Percentiles rank a stretch among this genome's conserved stretches.
These are phyloP conservation scores for Eidolon helvum DNA, from an alignment of 2,113 vertebrate genomes.

Conservation along the genomic window DNA sequence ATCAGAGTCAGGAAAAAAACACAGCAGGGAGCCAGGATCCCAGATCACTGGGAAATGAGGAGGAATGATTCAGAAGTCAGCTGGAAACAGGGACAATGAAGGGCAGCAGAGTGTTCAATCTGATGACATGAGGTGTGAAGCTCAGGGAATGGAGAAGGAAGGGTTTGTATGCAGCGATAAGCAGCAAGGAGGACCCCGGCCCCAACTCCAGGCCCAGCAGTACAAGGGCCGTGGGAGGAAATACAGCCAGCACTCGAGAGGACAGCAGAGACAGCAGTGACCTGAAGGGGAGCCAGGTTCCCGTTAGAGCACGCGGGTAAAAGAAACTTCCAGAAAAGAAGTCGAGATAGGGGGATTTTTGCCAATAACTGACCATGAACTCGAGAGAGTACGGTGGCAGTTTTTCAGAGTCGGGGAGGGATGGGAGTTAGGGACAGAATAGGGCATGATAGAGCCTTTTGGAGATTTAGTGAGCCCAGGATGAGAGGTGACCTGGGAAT, in stretches of 20 bases:
- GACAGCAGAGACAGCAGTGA: background rate
- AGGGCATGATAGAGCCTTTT: background rate
- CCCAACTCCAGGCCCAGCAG: background rate
- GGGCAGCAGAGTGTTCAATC: too few relatives aligned
- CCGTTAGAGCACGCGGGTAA: background rate
- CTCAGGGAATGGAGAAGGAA: background rate
- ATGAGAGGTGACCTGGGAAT: background rate
- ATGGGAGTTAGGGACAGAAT: background rate
- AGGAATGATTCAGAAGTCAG: background rate
- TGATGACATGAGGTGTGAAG: background rate
- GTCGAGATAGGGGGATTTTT: background rate
- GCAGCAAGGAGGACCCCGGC: background rate
- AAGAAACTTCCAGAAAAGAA: background rate
- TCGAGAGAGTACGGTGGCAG: background rate
- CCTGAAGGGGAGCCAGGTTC: background rate
- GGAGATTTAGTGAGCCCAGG: background rate
- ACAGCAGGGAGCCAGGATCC: background rate
- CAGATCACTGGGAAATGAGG: background rate
- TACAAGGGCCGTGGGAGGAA: background rate
- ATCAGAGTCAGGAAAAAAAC: background rate
- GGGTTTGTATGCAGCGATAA: too few relatives aligned
- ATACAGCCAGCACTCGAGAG: background rate
- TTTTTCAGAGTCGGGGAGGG: background rate
- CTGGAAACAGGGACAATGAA: background rate
- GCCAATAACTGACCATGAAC: background rate